Evolutionary conservation across 2,888 invertebrate species (phyloP), one percentile per base, ranked within the genome.

Genomic region (Melanostoma scalare): DNA sequence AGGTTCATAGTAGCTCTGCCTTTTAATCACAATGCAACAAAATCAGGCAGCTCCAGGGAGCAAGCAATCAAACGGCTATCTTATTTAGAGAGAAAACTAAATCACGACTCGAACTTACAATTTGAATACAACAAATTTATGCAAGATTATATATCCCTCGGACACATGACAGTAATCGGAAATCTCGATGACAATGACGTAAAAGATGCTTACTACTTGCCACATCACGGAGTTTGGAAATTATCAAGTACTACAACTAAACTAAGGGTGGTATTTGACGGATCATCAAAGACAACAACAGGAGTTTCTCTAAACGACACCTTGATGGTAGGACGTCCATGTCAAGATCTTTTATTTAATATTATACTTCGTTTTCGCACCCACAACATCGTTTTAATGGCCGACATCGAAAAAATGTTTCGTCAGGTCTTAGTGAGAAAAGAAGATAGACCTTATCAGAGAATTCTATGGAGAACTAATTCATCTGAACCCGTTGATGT

Each of bases 161-260:
- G 61, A 20, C 61, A 61, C 20, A 63, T 38, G 63, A 50, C 48
- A 2, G 9, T 36, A 50, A 63, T 63, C 48, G 63, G 63, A 20
- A 36, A 35, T 30, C 8, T 63, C 35, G 9, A 38, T 20, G 63
- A 50, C 2, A 44, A 42, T 31, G 9, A 40, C 42, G 4, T 8
- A 30, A 40, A 58, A 8, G 20, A 33, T 8, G 46, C 8, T 5
- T 48, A 30, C 40, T 40, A 46, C 36, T 9, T 56, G 40, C 69
- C 48, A 56, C 69, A 69, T 69, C 69, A 58, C 48, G 69, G 69
- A 1, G 69, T 58, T 35, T 68, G 68, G 55, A 55, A 55, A n/a
- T 46, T 46, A 53, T 67, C 65, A 8, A 67, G 55, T 36, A 33
- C 68, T 6, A 55, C 68, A 36, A 55, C 50, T 5, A 63, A 63